Evolutionary conservation across 1,140 invertebrate species (phyloP), one percentile per base, ranked within the genome.

Genomic region (Rhagoletis zephyria): DNA sequence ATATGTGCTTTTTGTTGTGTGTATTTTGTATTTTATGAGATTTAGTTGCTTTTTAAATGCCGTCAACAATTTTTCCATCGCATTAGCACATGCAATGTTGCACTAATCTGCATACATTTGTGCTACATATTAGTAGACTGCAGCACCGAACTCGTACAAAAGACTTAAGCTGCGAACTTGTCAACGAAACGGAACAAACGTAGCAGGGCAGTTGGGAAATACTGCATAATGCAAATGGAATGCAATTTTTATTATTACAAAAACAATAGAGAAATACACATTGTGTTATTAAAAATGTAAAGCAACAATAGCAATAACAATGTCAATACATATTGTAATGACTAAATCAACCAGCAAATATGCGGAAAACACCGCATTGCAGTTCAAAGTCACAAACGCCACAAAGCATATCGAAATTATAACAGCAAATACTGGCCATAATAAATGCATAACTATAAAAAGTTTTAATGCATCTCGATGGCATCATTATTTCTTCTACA

Each of bases 81-180:
- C 48, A 63, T 63, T n/a, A 63, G 61, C 61, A 14, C 51, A 56
- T 56, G 16, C 48, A 81, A 81, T 19, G 51, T 56, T 5, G 2
- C 51, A 56, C 51, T 56, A 56, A 3, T 56, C 51, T 56, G 10
- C 10, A 10, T 56, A 56, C 51, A 10, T 56, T 5, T 2, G 10
- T 56, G 10, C 10, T 56, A 10, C 51, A 81, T 19, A 12, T 40
- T 30, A 10, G 51, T 74, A 14, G 48, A 19, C 9, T n/a, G 16
- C 4, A 5, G 70, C 4, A 74, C n/a, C 70, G 9, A 81, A 81
- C 48, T 16, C 19, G 74, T 81, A 90, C 90, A 90, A 91, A 91
- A 91, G 90, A 91, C 90, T 91, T 90, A 91, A 90, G 90, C 89
- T 89, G 91, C 90, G 89, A 91, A 91, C 90, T 90, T 90, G 74